Conservation (phyloP, 2,888 invertebrate species). For the Flabesymbios commensalis region DNA sequence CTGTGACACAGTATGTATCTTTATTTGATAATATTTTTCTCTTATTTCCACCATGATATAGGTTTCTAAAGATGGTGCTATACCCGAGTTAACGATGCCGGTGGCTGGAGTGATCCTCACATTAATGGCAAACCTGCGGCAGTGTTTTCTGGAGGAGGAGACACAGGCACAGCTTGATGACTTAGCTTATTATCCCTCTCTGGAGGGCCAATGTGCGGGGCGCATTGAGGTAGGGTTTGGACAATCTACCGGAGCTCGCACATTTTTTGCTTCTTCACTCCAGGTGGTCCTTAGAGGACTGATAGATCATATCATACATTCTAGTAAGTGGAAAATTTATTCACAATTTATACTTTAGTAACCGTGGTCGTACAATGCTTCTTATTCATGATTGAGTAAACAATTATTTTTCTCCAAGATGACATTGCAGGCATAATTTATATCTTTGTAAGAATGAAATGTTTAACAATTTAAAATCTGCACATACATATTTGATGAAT, state of each 20-base stretch:
- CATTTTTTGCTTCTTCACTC: constrained; percentile 55
- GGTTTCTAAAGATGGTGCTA: constrained; percentile 67
- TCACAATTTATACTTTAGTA: neutral
- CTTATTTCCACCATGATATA: too few species aligned
- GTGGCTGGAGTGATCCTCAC: constrained; percentile 80
- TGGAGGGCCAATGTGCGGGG: constrained; percentile 36
- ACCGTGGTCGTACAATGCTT: too few species aligned
- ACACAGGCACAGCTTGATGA: constrained; percentile 12
- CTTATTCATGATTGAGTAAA: too few species aligned
- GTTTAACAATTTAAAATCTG: too few species aligned
- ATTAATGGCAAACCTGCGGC: constrained; percentile 76
- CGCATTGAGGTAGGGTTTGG: constrained; percentile 21
- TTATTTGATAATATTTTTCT: too few species aligned
- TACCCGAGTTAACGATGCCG: constrained; percentile 77
- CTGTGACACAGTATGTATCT: too few species aligned
- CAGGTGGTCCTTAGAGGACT: constrained; percentile 68
- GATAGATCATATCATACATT: constrained; percentile 80
- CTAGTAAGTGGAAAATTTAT: constrained; percentile 67
- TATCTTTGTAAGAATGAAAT: too few species aligned
- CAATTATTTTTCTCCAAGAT: too few species aligned
- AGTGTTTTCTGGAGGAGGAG: constrained; percentile 50
- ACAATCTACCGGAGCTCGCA: constrained; percentile 45
- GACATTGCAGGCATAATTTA: too few species aligned
- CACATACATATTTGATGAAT: too few species aligned
- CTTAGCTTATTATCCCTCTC: constrained; percentile 67